Conservation (phyloP, 2,113 vertebrate genomes). For the Carassius gibelio region DNA sequence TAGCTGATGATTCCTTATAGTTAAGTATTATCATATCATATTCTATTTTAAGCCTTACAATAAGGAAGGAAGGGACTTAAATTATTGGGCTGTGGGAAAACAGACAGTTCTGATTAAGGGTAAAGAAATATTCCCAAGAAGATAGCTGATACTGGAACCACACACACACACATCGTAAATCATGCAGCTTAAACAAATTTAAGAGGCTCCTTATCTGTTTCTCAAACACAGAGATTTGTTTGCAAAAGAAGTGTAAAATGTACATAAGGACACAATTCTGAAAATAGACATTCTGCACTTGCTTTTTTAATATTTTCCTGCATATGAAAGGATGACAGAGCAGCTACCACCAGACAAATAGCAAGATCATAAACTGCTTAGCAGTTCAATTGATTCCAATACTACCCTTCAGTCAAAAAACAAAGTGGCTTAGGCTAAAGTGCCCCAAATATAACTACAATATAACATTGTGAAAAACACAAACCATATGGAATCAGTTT, state of each 20-base stretch:
- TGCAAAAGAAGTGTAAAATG: background rate
- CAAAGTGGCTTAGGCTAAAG: background rate
- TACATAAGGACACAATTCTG: background rate
- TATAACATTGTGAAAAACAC: no score
- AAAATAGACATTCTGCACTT: background rate
- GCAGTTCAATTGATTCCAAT: background rate
- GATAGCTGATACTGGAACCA: no score
- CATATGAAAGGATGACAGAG: background rate
- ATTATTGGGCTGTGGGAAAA: background rate
- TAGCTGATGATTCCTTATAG: slow-evolving; percentile 2
- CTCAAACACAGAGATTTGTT: slow-evolving; percentile 1
- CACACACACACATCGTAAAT: background rate
- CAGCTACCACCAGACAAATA: background rate
- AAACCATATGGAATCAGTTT: no score
- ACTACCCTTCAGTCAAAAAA: no score
- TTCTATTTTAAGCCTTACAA: background rate
- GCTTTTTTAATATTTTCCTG: background rate
- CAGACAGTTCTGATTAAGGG: background rate
- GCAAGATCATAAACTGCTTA: background rate
- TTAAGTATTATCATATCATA: background rate
- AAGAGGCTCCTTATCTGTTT: slow-evolving; percentile 9
- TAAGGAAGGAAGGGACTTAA: background rate
- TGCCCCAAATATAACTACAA: no score
- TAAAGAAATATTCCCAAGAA: background rate
- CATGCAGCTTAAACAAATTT: background rate